These are phyloP conservation scores for Blastobasis adustella DNA, from an alignment of 2,888 invertebrate genomes.

Conservation along the genomic window DNA sequence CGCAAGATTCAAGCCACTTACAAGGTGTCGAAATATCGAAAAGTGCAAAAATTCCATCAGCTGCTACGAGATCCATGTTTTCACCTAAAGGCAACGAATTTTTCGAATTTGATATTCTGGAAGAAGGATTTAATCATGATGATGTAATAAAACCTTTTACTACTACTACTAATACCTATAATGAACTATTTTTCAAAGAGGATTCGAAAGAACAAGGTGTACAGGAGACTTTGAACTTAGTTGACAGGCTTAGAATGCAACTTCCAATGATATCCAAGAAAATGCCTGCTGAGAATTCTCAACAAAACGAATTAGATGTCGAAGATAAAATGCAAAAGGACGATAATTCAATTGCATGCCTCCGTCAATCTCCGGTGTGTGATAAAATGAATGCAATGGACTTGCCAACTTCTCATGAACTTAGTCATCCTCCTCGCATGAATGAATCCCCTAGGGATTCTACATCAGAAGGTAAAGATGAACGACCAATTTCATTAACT, in stretches of 20 bases:
- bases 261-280: slow-evolving; percentile 75
- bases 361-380: slow-evolving; percentile 26
- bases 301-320: slow-evolving; percentile 43
- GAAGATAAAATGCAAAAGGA: slow-evolving; percentile 37
- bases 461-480: slow-evolving; percentile 27
- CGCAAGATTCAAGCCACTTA: slow-evolving; percentile 58
- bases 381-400: slow-evolving; percentile 24
- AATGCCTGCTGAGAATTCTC: slow-evolving; percentile 65
- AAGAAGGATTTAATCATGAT: slow-evolving; percentile 79
- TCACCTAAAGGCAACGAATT: slow-evolving; percentile 79
- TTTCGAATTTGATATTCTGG: slow-evolving; percentile 78
- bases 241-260: slow-evolving; percentile 87
- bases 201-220: slow-evolving; percentile 87
- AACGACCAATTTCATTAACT: slow-evolving; percentile 34
- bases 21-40: slow-evolving; percentile 65
- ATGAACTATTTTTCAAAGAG: slow-evolving; percentile 81
- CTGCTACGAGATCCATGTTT: slow-evolving; percentile 78
- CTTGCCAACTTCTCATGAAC: neutral
- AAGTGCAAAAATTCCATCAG: slow-evolving; percentile 64
- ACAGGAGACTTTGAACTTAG: slow-evolving; percentile 87
- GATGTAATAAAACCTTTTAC: slow-evolving; percentile 80
- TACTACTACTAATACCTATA: slow-evolving; percentile 57
- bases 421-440: slow-evolving; percentile 1
- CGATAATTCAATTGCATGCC: slow-evolving; percentile 33
- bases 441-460: slow-evolving; percentile 21